A percentile compares a stretch with the other conserved stretches of the same genome.
Evolutionary conservation across 2,113 vertebrate genomes (phyloP).

Genomic region (Maccullochella peelii): DNA sequence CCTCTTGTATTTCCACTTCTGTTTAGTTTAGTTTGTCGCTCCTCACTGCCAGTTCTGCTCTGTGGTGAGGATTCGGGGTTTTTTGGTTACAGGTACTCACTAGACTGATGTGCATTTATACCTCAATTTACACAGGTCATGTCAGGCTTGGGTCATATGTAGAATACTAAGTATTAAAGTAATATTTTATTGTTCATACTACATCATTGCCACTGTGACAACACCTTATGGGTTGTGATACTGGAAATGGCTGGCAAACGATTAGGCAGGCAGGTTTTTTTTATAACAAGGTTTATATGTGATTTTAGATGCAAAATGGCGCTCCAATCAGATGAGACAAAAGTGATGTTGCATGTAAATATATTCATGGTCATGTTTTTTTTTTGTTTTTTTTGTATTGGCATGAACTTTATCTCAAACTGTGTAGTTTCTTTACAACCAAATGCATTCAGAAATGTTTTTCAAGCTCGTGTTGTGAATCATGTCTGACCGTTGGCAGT

Average conservation of each 20-base stretch:
- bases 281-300: slow-evolving; percentile 26
- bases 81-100: slow-evolving; percentile 46
- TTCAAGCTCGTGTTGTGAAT: slow-evolving; percentile 65
- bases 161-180: slow-evolving; percentile 66
- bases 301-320: slow-evolving; percentile 61
- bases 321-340: slow-evolving; percentile 48
- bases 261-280: slow-evolving; percentile 17
- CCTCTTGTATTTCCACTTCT: background rate
- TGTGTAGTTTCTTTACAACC: slow-evolving; percentile 70
- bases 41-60: slow-evolving; percentile 19
- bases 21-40: background rate
- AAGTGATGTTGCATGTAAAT: slow-evolving; percentile 71
- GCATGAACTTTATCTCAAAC: slow-evolving; percentile 65
- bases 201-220: slow-evolving; percentile 63
- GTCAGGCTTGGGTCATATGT: slow-evolving; percentile 62
- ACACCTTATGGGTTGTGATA: slow-evolving; percentile 56
- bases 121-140: slow-evolving; percentile 69
- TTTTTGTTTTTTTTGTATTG: slow-evolving; percentile 47
- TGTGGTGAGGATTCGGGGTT: background rate
- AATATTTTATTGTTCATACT: slow-evolving; percentile 47
- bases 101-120: slow-evolving; percentile 69
- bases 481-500: slow-evolving; percentile 72
- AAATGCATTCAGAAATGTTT: slow-evolving; percentile 72
- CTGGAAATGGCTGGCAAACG: slow-evolving; percentile 60
- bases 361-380: slow-evolving; percentile 42